These are phyloP conservation scores for Sialis lutaria DNA, from an alignment of 2,888 invertebrate species.

Conservation along the genomic window DNA sequence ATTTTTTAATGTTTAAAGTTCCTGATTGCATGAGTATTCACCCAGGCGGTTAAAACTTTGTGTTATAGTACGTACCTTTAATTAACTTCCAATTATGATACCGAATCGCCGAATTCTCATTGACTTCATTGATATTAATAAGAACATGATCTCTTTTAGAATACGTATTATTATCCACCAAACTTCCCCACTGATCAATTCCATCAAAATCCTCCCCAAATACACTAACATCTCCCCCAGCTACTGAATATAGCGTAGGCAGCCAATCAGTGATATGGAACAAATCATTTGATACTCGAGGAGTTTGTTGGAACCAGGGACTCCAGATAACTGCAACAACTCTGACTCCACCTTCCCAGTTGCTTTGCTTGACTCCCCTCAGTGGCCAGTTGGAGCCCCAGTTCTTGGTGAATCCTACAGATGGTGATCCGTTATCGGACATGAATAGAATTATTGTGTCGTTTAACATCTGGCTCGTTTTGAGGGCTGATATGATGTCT, in stretches of 20 bases:
- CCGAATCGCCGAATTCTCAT: slow-evolving; percentile 26
- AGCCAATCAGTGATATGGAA: slow-evolving; percentile 81
- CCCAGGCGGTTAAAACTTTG: no score
- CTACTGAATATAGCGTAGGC: slow-evolving; percentile 59
- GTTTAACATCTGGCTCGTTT: slow-evolving; percentile 45
- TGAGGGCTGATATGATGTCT: slow-evolving; percentile 51
- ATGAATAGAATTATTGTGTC: slow-evolving; percentile 77
- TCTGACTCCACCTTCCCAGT: slow-evolving; percentile 87
- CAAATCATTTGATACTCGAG: slow-evolving; percentile 48
- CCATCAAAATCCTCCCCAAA: slow-evolving; percentile 39
- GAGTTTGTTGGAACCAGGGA: slow-evolving; percentile 37
- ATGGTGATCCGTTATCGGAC: slow-evolving; percentile 81
- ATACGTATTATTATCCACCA: slow-evolving; percentile 29
- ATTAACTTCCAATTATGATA: slow-evolving; percentile 32
- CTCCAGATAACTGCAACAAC: slow-evolving; percentile 70
- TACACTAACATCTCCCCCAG: slow-evolving; percentile 29
- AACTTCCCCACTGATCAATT: slow-evolving; percentile 47
- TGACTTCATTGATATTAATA: slow-evolving; percentile 50
- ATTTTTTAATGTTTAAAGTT: no score
- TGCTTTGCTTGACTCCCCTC: slow-evolving; percentile 70
- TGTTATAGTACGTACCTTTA: slow-evolving; percentile 22
- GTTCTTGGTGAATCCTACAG: slow-evolving; percentile 66
- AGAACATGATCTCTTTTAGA: slow-evolving; percentile 43
- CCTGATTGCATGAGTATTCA: no score
- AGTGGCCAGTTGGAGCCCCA: slow-evolving; percentile 73